These are phyloP conservation scores for Nilaparvata lugens DNA, from an alignment of 1,140 invertebrate species.

Conservation along the genomic window DNA sequence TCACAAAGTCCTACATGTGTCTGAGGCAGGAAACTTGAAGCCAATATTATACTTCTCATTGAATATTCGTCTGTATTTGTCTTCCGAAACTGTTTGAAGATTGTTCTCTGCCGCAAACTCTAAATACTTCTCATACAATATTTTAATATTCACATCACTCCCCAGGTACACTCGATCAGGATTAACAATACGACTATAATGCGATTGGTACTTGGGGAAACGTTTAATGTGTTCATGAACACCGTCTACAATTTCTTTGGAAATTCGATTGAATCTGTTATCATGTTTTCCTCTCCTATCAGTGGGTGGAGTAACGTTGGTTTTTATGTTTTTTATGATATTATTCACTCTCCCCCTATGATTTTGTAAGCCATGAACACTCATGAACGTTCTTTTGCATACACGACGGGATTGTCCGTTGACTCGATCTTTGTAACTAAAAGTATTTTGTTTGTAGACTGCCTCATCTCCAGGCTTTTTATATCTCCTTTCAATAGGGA, in stretches of 20 bases:
- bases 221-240: too few relatives aligned
- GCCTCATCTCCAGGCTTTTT: neutral
- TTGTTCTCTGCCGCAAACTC: neutral
- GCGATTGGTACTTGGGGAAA: too few relatives aligned
- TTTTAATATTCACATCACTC: constrained; percentile 7
- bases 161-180: constrained; percentile 4
- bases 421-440: neutral
- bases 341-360: constrained; percentile 4
- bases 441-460: too few relatives aligned
- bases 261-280: too few relatives aligned
- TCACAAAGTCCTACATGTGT: constrained; percentile 19
- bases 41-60: constrained; percentile 14
- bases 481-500: constrained; percentile 1
- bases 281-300: constrained; percentile 4
- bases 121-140: neutral
- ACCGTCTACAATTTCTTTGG: too few relatives aligned
- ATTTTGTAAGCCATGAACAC: constrained; percentile 10
- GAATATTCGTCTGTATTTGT: constrained; percentile 12
- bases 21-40: constrained; percentile 10
- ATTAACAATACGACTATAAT: neutral
- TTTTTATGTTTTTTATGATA: constrained; percentile 6
- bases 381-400: constrained; percentile 4
- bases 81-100: neutral
- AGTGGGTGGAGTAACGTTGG: neutral
- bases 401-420: neutral